A percentile compares a stretch with the other conserved stretches of the same genome.
phyloP scores from a whole-genome alignment of 2,113 vertebrate genomes.

The Actinemys pallida region DNA sequence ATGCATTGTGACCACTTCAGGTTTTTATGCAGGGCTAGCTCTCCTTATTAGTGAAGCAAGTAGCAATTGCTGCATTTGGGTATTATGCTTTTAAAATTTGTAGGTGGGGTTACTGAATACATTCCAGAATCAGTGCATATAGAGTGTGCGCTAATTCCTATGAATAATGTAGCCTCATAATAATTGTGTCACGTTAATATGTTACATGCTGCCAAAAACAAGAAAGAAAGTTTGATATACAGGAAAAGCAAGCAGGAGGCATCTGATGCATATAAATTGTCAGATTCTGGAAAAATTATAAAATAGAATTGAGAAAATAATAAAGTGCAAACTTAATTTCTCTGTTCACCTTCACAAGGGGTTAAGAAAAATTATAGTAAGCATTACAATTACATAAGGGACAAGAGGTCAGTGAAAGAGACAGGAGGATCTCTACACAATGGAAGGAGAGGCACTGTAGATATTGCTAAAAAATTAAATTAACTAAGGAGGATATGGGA shows the following conservation, averaged over 20 bases:
- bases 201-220: background rate
- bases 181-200: background rate
- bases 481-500: slow-evolving; percentile 6
- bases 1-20: background rate
- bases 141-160: background rate
- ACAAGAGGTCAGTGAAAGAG: slow-evolving; percentile 13
- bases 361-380: slow-evolving; percentile 9
- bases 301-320: slow-evolving; percentile 8
- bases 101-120: background rate
- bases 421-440: background rate
- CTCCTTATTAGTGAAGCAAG: background rate
- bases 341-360: background rate
- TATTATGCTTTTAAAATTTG: background rate
- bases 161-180: background rate
- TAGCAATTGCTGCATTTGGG: background rate
- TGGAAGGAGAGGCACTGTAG: slow-evolving; percentile 28
- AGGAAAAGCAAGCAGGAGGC: background rate
- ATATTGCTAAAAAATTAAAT: slow-evolving; percentile 47
- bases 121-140: background rate
- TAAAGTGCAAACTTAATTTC: background rate
- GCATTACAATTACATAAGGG: background rate
- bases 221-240: background rate
- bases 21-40: background rate
- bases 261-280: background rate
- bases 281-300: background rate